These are phyloP conservation scores for Drosophila tanythrix DNA, from an alignment of 2,888 invertebrate species.

Conservation along the genomic window DNA sequence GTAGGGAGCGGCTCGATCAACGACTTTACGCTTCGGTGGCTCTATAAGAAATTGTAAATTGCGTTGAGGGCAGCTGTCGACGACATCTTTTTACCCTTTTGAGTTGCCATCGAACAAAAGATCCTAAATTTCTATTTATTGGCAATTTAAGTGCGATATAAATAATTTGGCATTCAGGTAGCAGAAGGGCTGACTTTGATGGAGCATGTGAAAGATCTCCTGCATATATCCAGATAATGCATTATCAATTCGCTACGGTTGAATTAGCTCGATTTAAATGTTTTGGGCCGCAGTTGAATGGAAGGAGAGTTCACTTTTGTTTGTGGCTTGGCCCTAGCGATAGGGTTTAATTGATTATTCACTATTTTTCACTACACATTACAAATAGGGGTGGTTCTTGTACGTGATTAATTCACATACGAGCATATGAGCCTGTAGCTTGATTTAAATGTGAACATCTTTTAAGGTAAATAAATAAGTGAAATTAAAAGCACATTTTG, in stretches of 20 bases:
- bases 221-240: slow-evolving; percentile 59
- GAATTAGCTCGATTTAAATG: slow-evolving; percentile 67
- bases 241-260: slow-evolving; percentile 75
- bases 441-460: slow-evolving; percentile 2
- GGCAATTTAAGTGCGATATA: slow-evolving; percentile 78
- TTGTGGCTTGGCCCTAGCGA: slow-evolving; percentile 42
- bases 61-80: slow-evolving; percentile 68
- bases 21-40: slow-evolving; percentile 57
- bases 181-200: slow-evolving; percentile 67
- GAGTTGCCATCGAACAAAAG: slow-evolving; percentile 7
- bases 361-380: slow-evolving; percentile 52
- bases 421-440: neutral
- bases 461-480: neutral
- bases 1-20: slow-evolving; percentile 53
- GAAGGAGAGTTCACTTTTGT: slow-evolving; percentile 30
- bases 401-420: slow-evolving; percentile 28
- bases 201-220: slow-evolving; percentile 56
- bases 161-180: slow-evolving; percentile 77
- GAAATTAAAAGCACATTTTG: neutral
- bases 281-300: slow-evolving; percentile 19
- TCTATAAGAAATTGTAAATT: slow-evolving; percentile 56
- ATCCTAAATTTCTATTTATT: slow-evolving; percentile 71
- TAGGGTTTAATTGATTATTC: slow-evolving; percentile 74
- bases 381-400: slow-evolving; percentile 33
- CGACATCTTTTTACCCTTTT: slow-evolving; percentile 69